Percentiles rank a stretch among this genome's conserved stretches.
phyloP scores from a whole-genome alignment of 2,113 vertebrate genomes.

The Cyanistes caeruleus region DNA sequence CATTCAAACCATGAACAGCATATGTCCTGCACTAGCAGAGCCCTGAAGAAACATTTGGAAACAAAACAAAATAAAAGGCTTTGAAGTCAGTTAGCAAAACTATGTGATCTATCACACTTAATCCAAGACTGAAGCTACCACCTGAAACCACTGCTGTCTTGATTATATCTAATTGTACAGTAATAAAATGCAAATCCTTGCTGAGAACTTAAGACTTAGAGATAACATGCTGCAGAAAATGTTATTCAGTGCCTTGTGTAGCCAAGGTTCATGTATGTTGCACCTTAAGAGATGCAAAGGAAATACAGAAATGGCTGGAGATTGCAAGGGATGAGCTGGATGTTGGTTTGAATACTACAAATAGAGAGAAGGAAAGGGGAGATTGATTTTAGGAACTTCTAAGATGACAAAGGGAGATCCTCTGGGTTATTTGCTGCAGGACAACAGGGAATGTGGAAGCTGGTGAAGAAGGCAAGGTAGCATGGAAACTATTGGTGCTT shows the following conservation, averaged over 20 bases:
- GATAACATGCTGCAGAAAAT: conserved; percentile 5
- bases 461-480: not conserved
- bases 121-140: not conserved
- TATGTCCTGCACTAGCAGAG: not conserved
- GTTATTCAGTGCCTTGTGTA: conserved; percentile 24
- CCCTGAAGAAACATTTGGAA: conserved; percentile 38
- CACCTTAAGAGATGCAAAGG: not conserved
- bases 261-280: not conserved
- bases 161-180: conserved; percentile 15
- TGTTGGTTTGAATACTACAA: not conserved
- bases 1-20: not conserved
- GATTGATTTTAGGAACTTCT: not conserved
- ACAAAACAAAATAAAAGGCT: not conserved
- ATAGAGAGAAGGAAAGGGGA: not conserved
- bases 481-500: not conserved
- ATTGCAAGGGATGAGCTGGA: not conserved
- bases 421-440: not conserved
- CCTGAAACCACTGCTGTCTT: conserved; percentile 23
- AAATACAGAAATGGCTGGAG: not conserved
- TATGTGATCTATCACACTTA: not conserved
- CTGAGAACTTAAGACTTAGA: conserved; percentile 20
- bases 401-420: not conserved
- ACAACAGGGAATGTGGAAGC: not conserved
- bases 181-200: not conserved
- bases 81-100: conserved; percentile 55